phyloP scores from a whole-genome alignment of 1,140 invertebrate species.

The Anthonomus grandis region DNA sequence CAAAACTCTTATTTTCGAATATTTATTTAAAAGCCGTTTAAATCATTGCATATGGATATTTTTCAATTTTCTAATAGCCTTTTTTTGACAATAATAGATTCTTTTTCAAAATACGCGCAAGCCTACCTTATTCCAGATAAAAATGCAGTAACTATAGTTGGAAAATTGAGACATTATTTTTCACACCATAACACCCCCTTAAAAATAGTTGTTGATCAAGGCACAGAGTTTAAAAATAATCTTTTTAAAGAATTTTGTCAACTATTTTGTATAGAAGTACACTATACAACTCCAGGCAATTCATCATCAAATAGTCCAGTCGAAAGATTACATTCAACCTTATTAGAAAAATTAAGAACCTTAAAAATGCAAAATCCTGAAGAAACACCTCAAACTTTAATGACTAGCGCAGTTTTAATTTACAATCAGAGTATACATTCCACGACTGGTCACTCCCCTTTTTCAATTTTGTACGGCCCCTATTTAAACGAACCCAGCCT shows the following conservation, averaged over 20 bases:
- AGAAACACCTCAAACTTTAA: slow-evolving; percentile 16
- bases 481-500: too few species aligned
- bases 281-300: slow-evolving; percentile 24
- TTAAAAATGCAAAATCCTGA: slow-evolving; percentile 17
- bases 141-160: slow-evolving; percentile 9
- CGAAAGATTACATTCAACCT: slow-evolving; percentile 34
- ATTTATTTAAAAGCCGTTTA: slow-evolving; percentile 34
- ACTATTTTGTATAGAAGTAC: slow-evolving; percentile 28
- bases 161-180: slow-evolving; percentile 9
- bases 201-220: slow-evolving; percentile 27
- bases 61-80: slow-evolving; percentile 29
- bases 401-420: slow-evolving; percentile 24
- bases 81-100: slow-evolving; percentile 37
- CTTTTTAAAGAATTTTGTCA: slow-evolving; percentile 32
- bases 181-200: slow-evolving; percentile 15
- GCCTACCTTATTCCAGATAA: slow-evolving; percentile 9
- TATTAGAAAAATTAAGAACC: slow-evolving; percentile 27
- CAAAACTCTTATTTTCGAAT: slow-evolving; percentile 4
- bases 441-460: slow-evolving; percentile 24
- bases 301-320: slow-evolving; percentile 28
- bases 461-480: slow-evolving; percentile 32
- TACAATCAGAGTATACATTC: slow-evolving; percentile 33
- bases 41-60: slow-evolving; percentile 35
- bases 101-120: slow-evolving; percentile 28
- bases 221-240: slow-evolving; percentile 32